A percentile compares a stretch with the other conserved stretches of the same genome.
Conservation (phyloP, 2,113 vertebrate species). For the Lanius ludovicianus region DNA sequence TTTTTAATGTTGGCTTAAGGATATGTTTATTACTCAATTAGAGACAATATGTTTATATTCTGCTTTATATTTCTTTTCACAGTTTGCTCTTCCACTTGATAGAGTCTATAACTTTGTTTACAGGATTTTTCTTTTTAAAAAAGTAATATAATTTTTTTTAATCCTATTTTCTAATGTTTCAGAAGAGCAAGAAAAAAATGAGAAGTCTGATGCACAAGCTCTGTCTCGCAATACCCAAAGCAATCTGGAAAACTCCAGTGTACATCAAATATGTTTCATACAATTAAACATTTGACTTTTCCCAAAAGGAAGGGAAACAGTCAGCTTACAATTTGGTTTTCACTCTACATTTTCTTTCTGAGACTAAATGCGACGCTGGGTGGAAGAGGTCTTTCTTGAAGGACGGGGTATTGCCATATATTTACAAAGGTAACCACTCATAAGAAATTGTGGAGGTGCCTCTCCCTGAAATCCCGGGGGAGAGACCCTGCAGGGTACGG, state of each 20-base stretch:
- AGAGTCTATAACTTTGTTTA: background rate
- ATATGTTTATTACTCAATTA: background rate
- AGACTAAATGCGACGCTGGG: background rate
- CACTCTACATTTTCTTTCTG: background rate
- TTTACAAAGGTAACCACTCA: background rate
- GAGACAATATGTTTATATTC: background rate
- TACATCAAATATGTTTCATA: background rate
- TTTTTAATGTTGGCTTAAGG: background rate
- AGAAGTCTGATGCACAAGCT: background rate
- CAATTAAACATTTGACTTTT: background rate
- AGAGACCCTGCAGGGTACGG: too few species aligned
- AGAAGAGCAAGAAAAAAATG: background rate
- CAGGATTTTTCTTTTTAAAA: too few species aligned
- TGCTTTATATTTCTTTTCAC: background rate
- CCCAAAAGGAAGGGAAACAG: background rate
- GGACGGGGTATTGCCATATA: background rate
- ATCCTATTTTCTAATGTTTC: background rate
- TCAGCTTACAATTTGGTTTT: background rate
- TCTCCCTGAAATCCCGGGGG: too few species aligned
- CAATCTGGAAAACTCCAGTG: background rate
- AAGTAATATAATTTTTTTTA: accelerated
- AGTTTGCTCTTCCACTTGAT: background rate
- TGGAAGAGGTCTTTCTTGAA: background rate
- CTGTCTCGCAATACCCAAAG: background rate
- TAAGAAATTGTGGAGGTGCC: background rate